phyloP scores from a whole-genome alignment of 2,888 invertebrate genomes.

The Osmoderma eremita region DNA sequence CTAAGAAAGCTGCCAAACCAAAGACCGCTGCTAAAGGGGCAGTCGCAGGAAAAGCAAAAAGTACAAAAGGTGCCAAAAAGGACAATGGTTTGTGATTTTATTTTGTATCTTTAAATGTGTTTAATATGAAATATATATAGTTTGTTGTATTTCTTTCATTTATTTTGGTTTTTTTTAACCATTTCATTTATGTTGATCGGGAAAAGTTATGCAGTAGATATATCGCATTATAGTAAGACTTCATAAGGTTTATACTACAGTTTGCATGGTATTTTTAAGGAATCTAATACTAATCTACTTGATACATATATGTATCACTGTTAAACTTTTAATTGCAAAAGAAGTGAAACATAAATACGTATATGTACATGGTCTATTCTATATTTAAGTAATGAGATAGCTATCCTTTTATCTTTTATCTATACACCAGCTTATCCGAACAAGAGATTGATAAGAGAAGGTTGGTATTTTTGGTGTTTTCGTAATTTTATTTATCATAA shows the following conservation, averaged over 20 bases:
- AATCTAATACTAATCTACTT: too few species aligned
- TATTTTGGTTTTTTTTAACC: conserved; percentile 2
- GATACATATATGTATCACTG: too few species aligned
- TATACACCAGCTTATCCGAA: conserved; percentile 13
- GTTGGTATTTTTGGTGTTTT: background rate
- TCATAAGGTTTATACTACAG: too few species aligned
- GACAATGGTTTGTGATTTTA: conserved; percentile 39
- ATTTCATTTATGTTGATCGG: background rate
- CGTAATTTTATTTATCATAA: background rate
- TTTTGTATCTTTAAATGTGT: conserved; percentile 34
- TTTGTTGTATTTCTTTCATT: conserved; percentile 33
- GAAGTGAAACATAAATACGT: background rate
- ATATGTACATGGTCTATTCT: too few species aligned
- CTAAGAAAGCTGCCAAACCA: conserved; percentile 34
- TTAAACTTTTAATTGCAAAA: background rate
- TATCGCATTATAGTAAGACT: too few species aligned
- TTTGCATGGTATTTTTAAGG: background rate
- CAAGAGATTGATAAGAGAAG: conserved; percentile 14
- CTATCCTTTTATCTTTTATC: conserved; percentile 15
- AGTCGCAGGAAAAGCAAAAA: conserved; percentile 7
- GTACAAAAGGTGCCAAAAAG: conserved; percentile 16
- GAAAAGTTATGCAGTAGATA: background rate
- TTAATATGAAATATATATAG: conserved; percentile 35
- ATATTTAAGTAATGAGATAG: too few species aligned
- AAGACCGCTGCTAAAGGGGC: conserved; percentile 33